Evolutionary conservation across 2,888 invertebrate species (phyloP).

Genomic region (Mycalesis mineus): DNA sequence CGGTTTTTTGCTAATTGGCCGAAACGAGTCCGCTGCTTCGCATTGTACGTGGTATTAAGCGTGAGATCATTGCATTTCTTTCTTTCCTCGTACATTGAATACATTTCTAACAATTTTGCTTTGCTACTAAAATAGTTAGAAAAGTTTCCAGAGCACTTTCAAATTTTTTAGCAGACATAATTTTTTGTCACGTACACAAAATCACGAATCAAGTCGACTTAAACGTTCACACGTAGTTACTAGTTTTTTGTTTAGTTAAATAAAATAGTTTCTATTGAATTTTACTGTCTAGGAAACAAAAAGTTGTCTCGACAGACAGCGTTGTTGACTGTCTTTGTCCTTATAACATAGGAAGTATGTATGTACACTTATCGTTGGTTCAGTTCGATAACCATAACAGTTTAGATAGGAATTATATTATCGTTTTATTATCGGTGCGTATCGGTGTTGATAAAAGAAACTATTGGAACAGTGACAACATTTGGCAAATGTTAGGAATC

Average conservation of each 20-base stretch:
- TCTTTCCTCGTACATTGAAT: background rate
- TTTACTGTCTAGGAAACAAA: background rate
- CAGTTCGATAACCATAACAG: background rate
- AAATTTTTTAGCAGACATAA: background rate
- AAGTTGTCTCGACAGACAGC: background rate
- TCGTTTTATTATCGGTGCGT: background rate
- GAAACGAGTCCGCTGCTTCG: conserved; percentile 37
- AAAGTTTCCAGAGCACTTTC: background rate
- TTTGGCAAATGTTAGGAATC: background rate
- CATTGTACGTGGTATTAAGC: conserved; percentile 9
- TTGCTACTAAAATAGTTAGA: background rate
- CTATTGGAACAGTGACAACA: background rate
- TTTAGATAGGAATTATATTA: background rate
- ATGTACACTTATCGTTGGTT: background rate
- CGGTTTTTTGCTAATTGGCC: conserved; percentile 45
- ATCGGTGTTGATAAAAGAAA: background rate
- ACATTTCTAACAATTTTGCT: background rate
- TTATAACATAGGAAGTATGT: background rate
- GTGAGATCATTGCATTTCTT: conserved; percentile 2
- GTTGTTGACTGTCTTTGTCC: background rate
- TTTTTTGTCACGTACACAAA: background rate
- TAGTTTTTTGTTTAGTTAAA: background rate
- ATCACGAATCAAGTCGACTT: background rate
- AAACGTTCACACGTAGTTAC: background rate
- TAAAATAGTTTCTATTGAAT: background rate